Conservation (phyloP, 2,888 invertebrate genomes). For the Apamea crenata region DNA sequence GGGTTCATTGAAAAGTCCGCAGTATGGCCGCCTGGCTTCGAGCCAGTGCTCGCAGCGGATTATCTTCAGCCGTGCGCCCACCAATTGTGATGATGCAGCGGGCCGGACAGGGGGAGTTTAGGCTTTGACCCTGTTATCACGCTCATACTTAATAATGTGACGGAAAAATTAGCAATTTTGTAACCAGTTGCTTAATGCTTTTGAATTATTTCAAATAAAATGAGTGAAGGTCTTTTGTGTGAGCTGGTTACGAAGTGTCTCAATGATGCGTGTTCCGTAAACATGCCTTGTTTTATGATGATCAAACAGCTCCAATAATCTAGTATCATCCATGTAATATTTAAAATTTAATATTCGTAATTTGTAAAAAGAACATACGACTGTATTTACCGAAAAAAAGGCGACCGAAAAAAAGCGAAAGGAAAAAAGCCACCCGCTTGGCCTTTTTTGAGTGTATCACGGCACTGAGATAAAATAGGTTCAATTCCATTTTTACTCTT, state of each 20-base stretch:
- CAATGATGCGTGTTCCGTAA: no score
- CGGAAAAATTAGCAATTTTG: slow-evolving; percentile 44
- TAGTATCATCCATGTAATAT: background rate
- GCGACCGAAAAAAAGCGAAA: no score
- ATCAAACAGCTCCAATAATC: no score
- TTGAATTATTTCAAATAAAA: background rate
- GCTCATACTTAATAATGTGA: slow-evolving; percentile 76
- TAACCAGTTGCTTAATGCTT: background rate
- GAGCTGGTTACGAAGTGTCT: background rate
- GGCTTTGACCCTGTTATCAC: slow-evolving; percentile 79
- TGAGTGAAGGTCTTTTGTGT: background rate
- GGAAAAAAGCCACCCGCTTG: no score
- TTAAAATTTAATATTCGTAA: background rate
- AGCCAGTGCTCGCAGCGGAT: slow-evolving; percentile 84
- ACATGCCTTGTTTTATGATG: background rate
- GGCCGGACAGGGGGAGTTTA: slow-evolving; percentile 76
- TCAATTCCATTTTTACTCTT: no score
- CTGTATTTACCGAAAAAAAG: background rate
- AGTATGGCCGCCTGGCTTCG: slow-evolving; percentile 86
- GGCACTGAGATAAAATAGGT: background rate
- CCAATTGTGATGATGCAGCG: slow-evolving; percentile 87
- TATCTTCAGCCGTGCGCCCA: slow-evolving; percentile 85
- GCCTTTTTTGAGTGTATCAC: background rate
- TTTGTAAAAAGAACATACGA: background rate
- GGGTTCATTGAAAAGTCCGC: slow-evolving; percentile 90